Conservation (phyloP, 1,140 invertebrate species). For the Leptonema lineaticorne region DNA sequence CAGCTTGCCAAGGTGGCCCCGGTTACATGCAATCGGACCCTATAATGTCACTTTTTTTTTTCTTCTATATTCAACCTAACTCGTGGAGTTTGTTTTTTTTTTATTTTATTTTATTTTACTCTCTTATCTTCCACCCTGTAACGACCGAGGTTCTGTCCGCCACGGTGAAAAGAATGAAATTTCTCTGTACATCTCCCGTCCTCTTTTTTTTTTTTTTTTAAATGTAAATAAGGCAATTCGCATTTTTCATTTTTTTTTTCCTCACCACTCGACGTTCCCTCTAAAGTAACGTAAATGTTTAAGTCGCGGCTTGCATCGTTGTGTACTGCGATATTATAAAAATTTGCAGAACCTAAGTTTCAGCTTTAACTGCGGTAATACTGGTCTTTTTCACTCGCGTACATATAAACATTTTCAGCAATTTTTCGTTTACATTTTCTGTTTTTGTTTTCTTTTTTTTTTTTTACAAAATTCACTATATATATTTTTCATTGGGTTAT, state of each 20-base stretch:
- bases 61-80: no score
- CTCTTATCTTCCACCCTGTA: conserved; percentile 17
- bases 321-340: no score
- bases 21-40: conserved; percentile 13
- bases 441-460: no score
- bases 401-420: no score
- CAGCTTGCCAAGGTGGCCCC: conserved; percentile 28
- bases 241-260: conserved; percentile 21
- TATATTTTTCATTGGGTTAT: no score
- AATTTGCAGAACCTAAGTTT: no score
- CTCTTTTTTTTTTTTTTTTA: conserved; percentile 8
- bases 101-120: not conserved
- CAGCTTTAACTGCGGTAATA: no score
- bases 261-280: not conserved
- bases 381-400: no score
- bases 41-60: not conserved
- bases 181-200: not conserved
- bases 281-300: no score
- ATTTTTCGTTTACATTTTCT: no score
- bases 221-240: conserved; percentile 30
- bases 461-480: no score
- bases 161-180: not conserved
- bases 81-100: not conserved
- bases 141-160: not conserved
- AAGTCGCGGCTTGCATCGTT: no score